These are phyloP conservation scores for Piprites chloris DNA, from an alignment of 2,113 vertebrate species.

Conservation along the genomic window DNA sequence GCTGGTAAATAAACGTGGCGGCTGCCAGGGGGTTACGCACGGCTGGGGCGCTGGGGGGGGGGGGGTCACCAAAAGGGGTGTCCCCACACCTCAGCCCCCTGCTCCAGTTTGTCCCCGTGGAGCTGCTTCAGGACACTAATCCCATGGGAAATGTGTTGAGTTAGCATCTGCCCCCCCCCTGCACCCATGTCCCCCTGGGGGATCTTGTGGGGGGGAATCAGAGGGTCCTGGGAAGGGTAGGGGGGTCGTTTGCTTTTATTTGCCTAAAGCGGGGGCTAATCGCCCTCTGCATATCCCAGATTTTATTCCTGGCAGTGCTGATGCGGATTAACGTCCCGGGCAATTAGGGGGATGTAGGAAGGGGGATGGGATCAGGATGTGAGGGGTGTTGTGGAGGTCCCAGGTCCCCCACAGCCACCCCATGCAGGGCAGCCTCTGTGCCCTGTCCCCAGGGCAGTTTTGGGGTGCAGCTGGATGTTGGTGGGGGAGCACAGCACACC, in stretches of 20 bases:
- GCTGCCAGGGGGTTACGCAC: background rate
- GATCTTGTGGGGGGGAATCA: background rate
- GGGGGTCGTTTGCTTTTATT: background rate
- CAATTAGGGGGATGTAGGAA: background rate
- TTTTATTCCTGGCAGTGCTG: background rate
- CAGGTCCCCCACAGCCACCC: background rate
- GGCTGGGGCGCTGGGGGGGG: background rate
- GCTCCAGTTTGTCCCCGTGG: background rate
- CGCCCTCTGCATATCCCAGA: background rate
- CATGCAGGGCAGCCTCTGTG: background rate
- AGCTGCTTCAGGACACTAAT: background rate
- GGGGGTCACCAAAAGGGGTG: background rate
- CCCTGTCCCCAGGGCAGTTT: background rate
- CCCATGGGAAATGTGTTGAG: background rate
- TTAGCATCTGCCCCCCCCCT: background rate
- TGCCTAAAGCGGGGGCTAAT: background rate
- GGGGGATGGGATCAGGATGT: no score
- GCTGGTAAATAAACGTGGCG: constrained; percentile 29
- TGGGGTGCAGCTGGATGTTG: background rate
- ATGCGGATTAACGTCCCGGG: background rate
- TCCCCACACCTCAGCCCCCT: background rate
- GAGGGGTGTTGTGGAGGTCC: background rate
- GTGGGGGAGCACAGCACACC: background rate
- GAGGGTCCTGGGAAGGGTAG: no score
- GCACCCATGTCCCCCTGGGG: background rate